phyloP scores from a whole-genome alignment of 1,140 invertebrate species.

The Teleopsis dalmanni region DNA sequence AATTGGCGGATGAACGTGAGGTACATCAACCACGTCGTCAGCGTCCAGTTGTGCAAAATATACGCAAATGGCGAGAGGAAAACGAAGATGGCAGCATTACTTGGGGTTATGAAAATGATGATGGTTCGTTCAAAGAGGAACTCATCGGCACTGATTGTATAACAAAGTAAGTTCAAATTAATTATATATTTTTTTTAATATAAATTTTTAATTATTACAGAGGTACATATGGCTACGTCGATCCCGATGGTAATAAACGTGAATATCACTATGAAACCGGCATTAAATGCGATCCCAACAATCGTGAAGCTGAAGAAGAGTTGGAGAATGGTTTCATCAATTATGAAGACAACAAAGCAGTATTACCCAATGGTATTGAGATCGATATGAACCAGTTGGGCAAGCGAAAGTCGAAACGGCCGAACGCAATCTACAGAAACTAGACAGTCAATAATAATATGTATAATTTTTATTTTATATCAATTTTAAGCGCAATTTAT shows the following conservation, averaged over 20 bases:
- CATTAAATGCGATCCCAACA: conserved; percentile 57
- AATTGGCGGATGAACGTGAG: conserved; percentile 26
- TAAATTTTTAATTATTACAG: conserved; percentile 25
- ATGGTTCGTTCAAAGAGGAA: conserved; percentile 66
- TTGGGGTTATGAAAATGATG: conserved; percentile 78
- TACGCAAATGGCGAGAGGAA: conserved; percentile 67
- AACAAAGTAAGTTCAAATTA: conserved; percentile 49
- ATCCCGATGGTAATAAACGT: conserved; percentile 66
- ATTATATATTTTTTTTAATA: not conserved
- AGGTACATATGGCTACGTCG: conserved; percentile 75
- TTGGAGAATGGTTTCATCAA: conserved; percentile 64
- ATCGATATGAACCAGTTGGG: conserved; percentile 61
- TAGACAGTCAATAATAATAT: conserved; percentile 7
- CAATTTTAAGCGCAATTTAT: conserved; percentile 1
- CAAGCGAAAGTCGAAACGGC: conserved; percentile 60
- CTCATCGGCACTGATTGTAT: conserved; percentile 71
- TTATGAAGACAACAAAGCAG: conserved; percentile 62
- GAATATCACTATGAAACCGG: conserved; percentile 67
- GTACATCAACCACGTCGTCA: conserved; percentile 26
- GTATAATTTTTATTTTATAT: not conserved
- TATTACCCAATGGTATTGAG: conserved; percentile 60
- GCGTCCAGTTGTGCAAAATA: conserved; percentile 60
- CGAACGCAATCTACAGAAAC: conserved; percentile 26
- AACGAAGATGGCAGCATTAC: conserved; percentile 74
- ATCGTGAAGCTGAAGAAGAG: conserved; percentile 51